Percentiles rank a stretch among this genome's conserved stretches.
Evolutionary conservation across 2,888 invertebrate genomes (phyloP).

Genomic region (Torymus texanus): DNA sequence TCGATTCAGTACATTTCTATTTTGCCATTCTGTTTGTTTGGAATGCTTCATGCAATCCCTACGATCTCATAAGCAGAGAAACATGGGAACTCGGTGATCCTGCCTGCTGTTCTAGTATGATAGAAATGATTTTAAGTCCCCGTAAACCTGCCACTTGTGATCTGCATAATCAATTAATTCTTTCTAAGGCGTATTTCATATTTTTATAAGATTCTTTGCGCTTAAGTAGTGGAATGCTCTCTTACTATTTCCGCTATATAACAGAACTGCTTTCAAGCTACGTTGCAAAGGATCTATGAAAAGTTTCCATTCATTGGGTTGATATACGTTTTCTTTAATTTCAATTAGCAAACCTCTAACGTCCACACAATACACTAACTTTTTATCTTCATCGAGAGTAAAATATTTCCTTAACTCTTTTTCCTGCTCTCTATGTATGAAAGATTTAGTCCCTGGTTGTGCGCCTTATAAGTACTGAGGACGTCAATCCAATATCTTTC

Average conservation of each 20-base stretch:
- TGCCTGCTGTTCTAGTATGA: conserved; percentile 63
- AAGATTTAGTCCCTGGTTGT: conserved; percentile 15
- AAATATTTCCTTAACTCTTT: conserved; percentile 50
- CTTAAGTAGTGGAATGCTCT: conserved; percentile 56
- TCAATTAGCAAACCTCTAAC: conserved; percentile 38
- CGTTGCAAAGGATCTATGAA: conserved; percentile 63
- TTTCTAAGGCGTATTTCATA: conserved; percentile 34
- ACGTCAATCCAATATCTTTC: no score
- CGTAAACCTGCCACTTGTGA: conserved; percentile 61
- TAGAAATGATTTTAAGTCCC: conserved; percentile 60
- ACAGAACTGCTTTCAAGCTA: conserved; percentile 62
- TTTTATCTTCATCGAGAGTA: conserved; percentile 32
- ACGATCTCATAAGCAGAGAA: conserved; percentile 64
- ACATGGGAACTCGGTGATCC: conserved; percentile 64
- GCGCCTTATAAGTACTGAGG: conserved; percentile 38
- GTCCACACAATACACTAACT: conserved; percentile 50
- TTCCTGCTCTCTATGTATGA: conserved; percentile 47
- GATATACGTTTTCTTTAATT: conserved; percentile 46
- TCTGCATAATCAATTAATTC: conserved; percentile 17
- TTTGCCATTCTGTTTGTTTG: conserved; percentile 55
- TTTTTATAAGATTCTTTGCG: conserved; percentile 47
- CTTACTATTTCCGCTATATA: conserved; percentile 60
- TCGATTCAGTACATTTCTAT: no score
- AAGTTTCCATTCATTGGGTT: conserved; percentile 60
- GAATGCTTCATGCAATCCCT: conserved; percentile 62